Evolutionary conservation across 2,888 invertebrate species (phyloP), one percentile per base, ranked within the genome.

Genomic region (Eubasilissa splendida): DNA sequence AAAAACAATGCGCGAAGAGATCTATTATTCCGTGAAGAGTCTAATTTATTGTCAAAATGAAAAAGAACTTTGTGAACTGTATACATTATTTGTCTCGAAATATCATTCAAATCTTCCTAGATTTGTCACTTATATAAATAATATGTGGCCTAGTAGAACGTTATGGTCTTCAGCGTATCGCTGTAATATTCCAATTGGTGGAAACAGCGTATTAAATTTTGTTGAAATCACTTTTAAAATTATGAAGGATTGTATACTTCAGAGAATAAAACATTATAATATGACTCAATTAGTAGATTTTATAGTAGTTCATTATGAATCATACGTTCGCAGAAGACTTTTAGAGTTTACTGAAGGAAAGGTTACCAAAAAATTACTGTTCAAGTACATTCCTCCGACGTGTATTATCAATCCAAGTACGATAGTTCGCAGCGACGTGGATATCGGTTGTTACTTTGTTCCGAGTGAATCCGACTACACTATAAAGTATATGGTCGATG

Each of bases 111-210:
- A 58, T 53, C 14, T 82, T 42, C 80, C 82, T 10, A 82, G 80
- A 70, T 80, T 80, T 76, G 71, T 80, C 5, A 66, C 78, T 33
- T 82, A 82, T 60, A 65, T 82, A 65, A 80, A 80, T 56, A 82
- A 70, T 22, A 65, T 82, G 71, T 82, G 82, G 82, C 80, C 80
- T n/a, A 80, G 76, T 73, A 80, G 82, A 58, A 66, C 65, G 2
- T 63, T 71, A 22, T 82, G 82, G 82, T 82, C 78, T 11, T 82
- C 80, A 3, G 82, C 82, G n/a, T 82, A 76, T 76, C 78, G 82
- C 12, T 79, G 76, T 56, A 80, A 71, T 66, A 68, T 79, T 8
- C 79, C 80, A 14, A 76, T 71, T 5, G 66, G 68, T 22, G 74
- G 73, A 65, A 81, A 68, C 58, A 53, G 42, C 33, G 54, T 56